Evolutionary conservation across 2,888 invertebrate genomes (phyloP), one percentile per base, ranked within the genome.

Genomic region (Torymus tubicola): DNA sequence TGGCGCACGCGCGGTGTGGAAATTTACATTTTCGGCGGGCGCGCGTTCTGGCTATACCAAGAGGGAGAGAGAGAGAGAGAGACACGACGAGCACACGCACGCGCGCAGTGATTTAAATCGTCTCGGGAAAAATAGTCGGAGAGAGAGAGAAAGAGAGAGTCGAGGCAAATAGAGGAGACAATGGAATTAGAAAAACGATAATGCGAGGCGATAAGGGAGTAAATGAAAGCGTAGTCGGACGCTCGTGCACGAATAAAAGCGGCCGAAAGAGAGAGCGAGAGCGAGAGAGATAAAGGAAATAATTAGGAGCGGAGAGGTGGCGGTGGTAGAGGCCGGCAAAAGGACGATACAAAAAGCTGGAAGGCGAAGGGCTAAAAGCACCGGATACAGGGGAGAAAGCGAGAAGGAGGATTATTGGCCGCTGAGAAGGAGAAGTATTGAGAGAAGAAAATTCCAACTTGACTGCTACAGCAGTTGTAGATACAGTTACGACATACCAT

Each of bases 141-240:
- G n/a, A 24, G 2, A 11, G n/a, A 11, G 13, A 11, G 2, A n/a
- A n/a, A n/a, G n/a, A n/a, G 31, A 12, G 42, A 42, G 42, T 8
- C 8, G 42, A 8, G 42, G 65, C 16, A 65, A 64, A 72, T 42
- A 42, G 67, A 58, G 67, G 76, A 72, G 13, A 5, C 42, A 42
- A 74, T 21, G 31, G 65, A 72, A 72, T 63, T 68, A 60, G 73
- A 63, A 60, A 58, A 77, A 64, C 55, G 64, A 64, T 78, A 78
- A 74, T 68, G 68, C 57, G 63, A 65, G 42, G 65, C 67, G 67
- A 81, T 76, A 81, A 81, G 76, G 18, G 67, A 31, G 65, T 67
- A 67, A 80, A 76, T 61, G 71, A 74, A 58, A 65, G 65, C 18
- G 31, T 50, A 42, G 24, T 4, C 63, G 55, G 16, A 31, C 57